Base-by-base conservation (phyloP, 2,888 invertebrate genomes). In the Hyles lineata region DNA sequence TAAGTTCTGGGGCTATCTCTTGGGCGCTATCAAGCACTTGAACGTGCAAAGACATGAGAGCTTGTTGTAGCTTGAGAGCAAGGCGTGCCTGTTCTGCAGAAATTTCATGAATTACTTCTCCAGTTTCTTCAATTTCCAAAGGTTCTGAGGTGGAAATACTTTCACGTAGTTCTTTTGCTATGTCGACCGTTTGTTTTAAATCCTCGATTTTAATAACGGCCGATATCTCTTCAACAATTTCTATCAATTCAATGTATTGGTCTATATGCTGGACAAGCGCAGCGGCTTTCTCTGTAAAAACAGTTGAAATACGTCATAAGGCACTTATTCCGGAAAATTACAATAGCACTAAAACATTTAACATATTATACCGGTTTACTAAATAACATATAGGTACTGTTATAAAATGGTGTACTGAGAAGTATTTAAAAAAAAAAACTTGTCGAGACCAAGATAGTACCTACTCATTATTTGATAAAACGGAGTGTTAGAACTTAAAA, bases 211-310 rank as follows among this genome's bases (percentile, higher is more conserved):
- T 86, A 60, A 90, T 83, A 8, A 88, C 74, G 58, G 88, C 86
- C 17, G 88, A 87, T 74, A 89, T 84, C 85, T 91, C 90, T 83
- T 90, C 89, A n/a, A 91, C 84, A 55, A 87, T 87, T 85, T 92
- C 89, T 72, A 90, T 85, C 9, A 90, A 76, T 77, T 92, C 89
- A 74, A 92, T 89, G 71, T 90, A 92, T 76, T 90, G 86, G 72
- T 92, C 88, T 43, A 93, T 88, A 70, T 89, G 87, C 70, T 88
- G 80, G 72, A 89, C 73, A 11, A 92, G 81, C 32, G 84, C 76
- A 35, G 83, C 77, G 21, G 84, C 74, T 76, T 83, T 80, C 72
- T 83, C 92, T 92, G 89, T 75, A 89, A 92, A 58, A 43, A 50
- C 59, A 60, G 9, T 50, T n/a, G 2, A 9, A 50, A 50, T 15